Base-by-base conservation (phyloP, 1,140 invertebrate species). In the Gryon sp. region DNA sequence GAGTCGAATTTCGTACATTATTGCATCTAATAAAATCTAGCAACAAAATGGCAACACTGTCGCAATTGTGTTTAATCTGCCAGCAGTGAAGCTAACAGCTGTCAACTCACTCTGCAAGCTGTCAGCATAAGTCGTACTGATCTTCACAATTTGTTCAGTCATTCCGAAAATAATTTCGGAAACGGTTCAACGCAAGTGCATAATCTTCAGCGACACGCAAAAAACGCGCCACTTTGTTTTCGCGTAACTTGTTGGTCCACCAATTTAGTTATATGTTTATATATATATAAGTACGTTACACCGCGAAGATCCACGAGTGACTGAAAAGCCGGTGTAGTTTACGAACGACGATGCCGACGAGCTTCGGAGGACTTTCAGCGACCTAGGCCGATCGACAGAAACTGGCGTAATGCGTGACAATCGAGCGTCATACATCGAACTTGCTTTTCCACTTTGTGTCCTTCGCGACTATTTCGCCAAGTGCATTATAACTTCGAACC, bases 81-180 rank as follows among this genome's bases (percentile, higher is more conserved):
- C n/a, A n/a, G n/a, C n/a, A n/a, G n/a, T n/a, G n/a, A n/a, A n/a
- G n/a, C n/a, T n/a, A n/a, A n/a, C n/a, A n/a, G n/a, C n/a, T n/a
- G n/a, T n/a, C 15, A 59, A 80, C 80, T 82, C 69, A 82, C 80
- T 77, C 45, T 78, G 69, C 15, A 74, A 12, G 20, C 38, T 66
- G 45, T 52, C 62, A 7, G 60, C 63, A 6, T 76, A 74, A 11
- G 73, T 50, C 15, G 48, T 72, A 70, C 79, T 57, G 43, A 82
- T 79, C 70, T 78, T 80, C 74, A 82, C 78, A 70, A 59, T 66
- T 50, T 30, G 48, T 57, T 60, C 52, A 59, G 32, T 68, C 50
- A 69, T 59, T 45, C 59, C 38, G 43, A 36, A 55, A 41, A 16
- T 18, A 24, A 32, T 34, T 2, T 43, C 3, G 26, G 0, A 15